Evolutionary conservation across 1,140 invertebrate genomes (phyloP).

Genomic region (Drosophila albomicans): DNA sequence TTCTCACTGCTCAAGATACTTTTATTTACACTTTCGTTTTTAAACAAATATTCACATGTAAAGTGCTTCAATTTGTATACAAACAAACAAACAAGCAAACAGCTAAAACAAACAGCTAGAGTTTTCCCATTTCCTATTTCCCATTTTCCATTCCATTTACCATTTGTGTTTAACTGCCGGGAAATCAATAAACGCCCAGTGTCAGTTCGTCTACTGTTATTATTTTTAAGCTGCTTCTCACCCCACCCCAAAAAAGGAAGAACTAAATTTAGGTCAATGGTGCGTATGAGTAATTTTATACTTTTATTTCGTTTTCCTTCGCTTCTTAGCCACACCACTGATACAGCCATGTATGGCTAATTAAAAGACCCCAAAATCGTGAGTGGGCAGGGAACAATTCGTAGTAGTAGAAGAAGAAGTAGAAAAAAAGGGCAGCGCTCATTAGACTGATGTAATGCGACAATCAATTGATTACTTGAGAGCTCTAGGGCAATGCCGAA

Average conservation of each 20-base stretch:
- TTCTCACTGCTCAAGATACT: slow-evolving; percentile 9
- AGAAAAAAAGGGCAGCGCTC: slow-evolving; percentile 8
- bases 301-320: slow-evolving; percentile 15
- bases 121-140: slow-evolving; percentile 9
- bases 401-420: background rate
- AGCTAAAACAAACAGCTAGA: background rate
- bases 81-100: background rate
- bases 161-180: slow-evolving; percentile 3
- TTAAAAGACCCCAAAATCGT: slow-evolving; percentile 13
- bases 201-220: slow-evolving; percentile 33
- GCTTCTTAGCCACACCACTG: background rate
- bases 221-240: slow-evolving; percentile 31
- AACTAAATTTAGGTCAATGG: slow-evolving; percentile 63
- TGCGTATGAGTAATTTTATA: slow-evolving; percentile 66
- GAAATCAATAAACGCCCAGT: slow-evolving; percentile 64
- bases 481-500: background rate
- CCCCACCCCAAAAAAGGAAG: background rate
- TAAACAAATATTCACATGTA: slow-evolving; percentile 17
- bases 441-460: slow-evolving; percentile 14
- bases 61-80: slow-evolving; percentile 19
- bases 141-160: slow-evolving; percentile 3
- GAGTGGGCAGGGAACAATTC: slow-evolving; percentile 1
- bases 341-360: slow-evolving; percentile 7
- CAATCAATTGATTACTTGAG: slow-evolving; percentile 18
- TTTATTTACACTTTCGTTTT: slow-evolving; percentile 48